These are phyloP conservation scores for Lasioglossum calceatum DNA, from an alignment of 2,888 invertebrate species.

Conservation along the genomic window DNA sequence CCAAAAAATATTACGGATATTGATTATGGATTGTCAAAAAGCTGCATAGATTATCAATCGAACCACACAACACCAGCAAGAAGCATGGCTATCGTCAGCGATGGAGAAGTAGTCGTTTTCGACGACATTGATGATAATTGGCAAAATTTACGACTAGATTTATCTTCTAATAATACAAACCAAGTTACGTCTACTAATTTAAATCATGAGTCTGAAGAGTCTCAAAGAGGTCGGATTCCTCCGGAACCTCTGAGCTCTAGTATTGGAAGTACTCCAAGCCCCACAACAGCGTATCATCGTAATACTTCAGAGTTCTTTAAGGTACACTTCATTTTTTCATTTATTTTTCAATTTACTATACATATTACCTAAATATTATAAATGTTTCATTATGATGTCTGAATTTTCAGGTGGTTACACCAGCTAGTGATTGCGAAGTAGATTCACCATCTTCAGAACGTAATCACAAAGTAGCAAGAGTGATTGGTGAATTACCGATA, in stretches of 20 bases:
- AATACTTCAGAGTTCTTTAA: slow-evolving; percentile 85
- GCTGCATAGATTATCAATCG: slow-evolving; percentile 82
- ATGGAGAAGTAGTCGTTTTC: slow-evolving; percentile 93
- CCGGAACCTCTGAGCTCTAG: slow-evolving; percentile 82
- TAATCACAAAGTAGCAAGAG: slow-evolving; percentile 86
- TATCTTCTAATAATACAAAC: slow-evolving; percentile 75
- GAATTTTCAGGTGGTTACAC: slow-evolving; percentile 77
- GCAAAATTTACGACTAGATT: slow-evolving; percentile 86
- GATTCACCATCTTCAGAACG: slow-evolving; percentile 81
- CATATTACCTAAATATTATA: background rate
- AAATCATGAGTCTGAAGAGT: slow-evolving; percentile 77
- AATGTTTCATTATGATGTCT: background rate
- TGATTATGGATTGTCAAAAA: slow-evolving; percentile 82
- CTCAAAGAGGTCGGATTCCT: slow-evolving; percentile 78
- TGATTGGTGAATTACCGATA: slow-evolving; percentile 94
- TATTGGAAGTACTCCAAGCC: slow-evolving; percentile 83
- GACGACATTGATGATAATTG: slow-evolving; percentile 94
- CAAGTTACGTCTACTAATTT: slow-evolving; percentile 72
- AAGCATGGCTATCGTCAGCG: slow-evolving; percentile 86
- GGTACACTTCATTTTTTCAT: slow-evolving; percentile 72
- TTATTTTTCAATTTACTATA: background rate
- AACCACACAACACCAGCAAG: slow-evolving; percentile 82
- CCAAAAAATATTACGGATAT: slow-evolving; percentile 83
- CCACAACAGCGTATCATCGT: slow-evolving; percentile 82
- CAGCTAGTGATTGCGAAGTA: slow-evolving; percentile 81